Conservation (phyloP, 2,113 vertebrate species). For the Paracanthobrama guichenoti region DNA sequence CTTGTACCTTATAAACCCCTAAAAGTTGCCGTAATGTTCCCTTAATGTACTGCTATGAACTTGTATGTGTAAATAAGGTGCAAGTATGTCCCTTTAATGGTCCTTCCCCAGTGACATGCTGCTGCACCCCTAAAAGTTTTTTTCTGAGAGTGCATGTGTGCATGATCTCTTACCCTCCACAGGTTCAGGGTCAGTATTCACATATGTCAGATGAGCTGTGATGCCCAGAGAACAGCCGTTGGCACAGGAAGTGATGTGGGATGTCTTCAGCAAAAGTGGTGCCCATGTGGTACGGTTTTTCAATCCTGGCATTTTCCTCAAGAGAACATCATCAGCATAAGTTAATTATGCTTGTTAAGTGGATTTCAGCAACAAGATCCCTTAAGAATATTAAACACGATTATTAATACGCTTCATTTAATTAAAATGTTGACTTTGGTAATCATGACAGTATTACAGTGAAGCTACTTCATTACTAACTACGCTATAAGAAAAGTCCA, state of each 20-base stretch:
- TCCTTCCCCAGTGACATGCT: no score
- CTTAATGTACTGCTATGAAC: no score
- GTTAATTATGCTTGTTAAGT: constrained; percentile 3
- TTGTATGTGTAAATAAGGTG: no score
- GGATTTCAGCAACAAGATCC: background rate
- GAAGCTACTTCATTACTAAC: background rate
- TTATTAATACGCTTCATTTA: constrained; percentile 6
- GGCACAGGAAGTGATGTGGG: constrained; percentile 88
- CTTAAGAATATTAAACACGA: constrained; percentile 8
- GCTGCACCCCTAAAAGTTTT: no score
- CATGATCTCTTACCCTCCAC: constrained; percentile 84
- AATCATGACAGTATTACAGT: background rate
- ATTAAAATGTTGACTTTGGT: constrained; percentile 9
- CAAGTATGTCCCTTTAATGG: no score
- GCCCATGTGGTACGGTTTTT: constrained; percentile 88
- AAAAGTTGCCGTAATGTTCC: no score
- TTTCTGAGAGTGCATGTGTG: no score
- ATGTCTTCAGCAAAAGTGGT: constrained; percentile 87
- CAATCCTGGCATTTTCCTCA: constrained; percentile 86
- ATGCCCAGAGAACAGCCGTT: constrained; percentile 89
- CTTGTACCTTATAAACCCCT: no score
- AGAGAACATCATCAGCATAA: constrained; percentile 21
- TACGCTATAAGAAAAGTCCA: background rate
- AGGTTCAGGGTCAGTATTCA: constrained; percentile 81
- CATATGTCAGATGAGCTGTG: constrained; percentile 84